A percentile compares a stretch with the other conserved stretches of the same genome.
These are phyloP conservation scores for Pollimyrus isidori DNA, from an alignment of 2,113 vertebrate genomes.

Conservation along the genomic window DNA sequence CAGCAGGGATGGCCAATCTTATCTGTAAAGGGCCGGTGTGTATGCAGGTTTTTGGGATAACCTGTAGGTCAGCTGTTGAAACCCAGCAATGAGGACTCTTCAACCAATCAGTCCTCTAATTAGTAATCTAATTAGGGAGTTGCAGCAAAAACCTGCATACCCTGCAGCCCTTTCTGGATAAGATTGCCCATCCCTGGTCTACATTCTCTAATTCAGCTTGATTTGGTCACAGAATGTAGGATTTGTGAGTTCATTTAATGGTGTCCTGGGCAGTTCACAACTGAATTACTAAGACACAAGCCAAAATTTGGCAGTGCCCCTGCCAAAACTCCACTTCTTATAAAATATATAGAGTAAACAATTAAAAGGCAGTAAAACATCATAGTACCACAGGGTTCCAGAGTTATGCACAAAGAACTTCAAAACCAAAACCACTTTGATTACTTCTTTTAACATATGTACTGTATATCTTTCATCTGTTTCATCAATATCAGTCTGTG, in stretches of 20 bases:
- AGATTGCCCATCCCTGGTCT: neutral
- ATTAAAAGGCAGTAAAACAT: neutral
- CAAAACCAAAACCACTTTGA: neutral
- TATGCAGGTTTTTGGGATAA: too few species aligned
- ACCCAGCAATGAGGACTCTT: too few species aligned
- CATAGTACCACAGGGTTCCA: neutral
- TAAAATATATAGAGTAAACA: neutral
- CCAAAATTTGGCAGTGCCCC: neutral
- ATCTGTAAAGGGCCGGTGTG: too few species aligned
- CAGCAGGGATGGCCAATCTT: too few species aligned
- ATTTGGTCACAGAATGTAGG: neutral
- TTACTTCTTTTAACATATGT: neutral
- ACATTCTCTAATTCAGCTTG: constrained; percentile 3
- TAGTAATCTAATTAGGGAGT: too few species aligned
- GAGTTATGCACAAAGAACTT: neutral
- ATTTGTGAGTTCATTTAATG: constrained; percentile 7
- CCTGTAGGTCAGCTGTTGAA: too few species aligned
- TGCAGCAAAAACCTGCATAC: too few species aligned
- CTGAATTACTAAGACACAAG: neutral
- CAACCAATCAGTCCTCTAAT: too few species aligned
- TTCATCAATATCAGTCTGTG: neutral
- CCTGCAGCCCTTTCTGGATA: too few species aligned
- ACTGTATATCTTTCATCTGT: neutral
- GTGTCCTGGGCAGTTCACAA: neutral
- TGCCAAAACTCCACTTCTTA: neutral